Evolutionary conservation across 2,797 vertebrate species (phyloP).

Genomic region (Fratercula arctica): DNA sequence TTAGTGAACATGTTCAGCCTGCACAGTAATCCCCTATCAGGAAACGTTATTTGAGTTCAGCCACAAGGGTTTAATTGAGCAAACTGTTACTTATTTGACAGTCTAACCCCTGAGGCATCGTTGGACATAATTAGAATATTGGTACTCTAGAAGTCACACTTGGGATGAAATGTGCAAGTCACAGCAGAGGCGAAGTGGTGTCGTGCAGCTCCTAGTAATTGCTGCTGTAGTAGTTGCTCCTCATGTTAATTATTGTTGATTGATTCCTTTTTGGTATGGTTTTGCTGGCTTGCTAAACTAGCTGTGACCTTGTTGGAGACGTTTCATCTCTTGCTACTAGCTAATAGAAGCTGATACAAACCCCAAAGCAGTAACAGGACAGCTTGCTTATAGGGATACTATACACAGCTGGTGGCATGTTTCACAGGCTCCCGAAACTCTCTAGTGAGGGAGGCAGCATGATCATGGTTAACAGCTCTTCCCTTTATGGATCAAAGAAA

Average conservation of each 20-base stretch:
- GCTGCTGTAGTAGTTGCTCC: background rate
- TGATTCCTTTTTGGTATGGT: background rate
- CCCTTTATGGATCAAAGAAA: background rate
- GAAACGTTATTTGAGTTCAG: background rate
- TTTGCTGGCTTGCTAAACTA: background rate
- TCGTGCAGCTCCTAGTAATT: background rate
- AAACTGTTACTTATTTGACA: background rate
- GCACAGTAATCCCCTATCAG: background rate
- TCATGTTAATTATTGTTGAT: background rate
- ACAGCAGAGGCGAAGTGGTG: background rate
- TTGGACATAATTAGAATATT: background rate
- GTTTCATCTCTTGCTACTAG: background rate
- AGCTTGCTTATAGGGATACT: background rate
- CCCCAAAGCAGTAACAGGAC: background rate
- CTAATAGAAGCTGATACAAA: background rate
- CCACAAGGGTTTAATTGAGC: background rate
- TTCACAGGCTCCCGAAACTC: background rate
- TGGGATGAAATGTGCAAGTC: background rate
- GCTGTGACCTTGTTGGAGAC: background rate
- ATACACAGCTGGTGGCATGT: fast-evolving
- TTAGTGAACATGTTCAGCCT: background rate
- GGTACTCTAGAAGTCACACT: background rate
- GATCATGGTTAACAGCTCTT: background rate
- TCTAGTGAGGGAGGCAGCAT: background rate
- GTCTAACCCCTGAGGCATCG: background rate